These are phyloP conservation scores for Phenganax stokvisi DNA, from an alignment of 92 coral and sea anemone species.

Conservation along the genomic window DNA sequence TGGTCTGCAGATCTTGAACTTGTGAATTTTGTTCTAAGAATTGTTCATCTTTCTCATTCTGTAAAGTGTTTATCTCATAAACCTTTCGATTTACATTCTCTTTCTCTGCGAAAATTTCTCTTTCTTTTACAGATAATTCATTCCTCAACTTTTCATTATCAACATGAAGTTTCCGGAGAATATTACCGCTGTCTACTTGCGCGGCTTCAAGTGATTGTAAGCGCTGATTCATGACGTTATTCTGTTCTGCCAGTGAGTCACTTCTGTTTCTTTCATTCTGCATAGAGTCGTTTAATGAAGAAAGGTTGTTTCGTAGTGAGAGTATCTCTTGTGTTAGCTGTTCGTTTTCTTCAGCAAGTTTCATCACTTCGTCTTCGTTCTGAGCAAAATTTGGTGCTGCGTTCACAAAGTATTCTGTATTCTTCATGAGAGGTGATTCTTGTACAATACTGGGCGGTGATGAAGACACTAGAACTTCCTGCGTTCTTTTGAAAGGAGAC, in stretches of 20 bases:
- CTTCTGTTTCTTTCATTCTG: conserved; percentile 32
- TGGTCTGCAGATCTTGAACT: conserved; percentile 39
- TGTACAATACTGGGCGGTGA: conserved; percentile 35
- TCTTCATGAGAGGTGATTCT: conserved; percentile 21
- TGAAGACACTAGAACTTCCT: conserved; percentile 20
- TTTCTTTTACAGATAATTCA: conserved; percentile 13
- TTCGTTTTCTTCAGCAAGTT: neutral
- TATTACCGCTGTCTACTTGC: conserved; percentile 12
- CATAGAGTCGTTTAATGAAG: conserved; percentile 40
- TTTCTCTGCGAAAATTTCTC: conserved; percentile 5
- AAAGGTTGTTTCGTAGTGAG: conserved; percentile 23
- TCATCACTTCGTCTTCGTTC: neutral
- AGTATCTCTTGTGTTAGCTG: conserved; percentile 18
- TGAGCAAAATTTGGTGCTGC: neutral
- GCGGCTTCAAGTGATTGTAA: conserved; percentile 15
- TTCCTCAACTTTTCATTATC: conserved; percentile 33
- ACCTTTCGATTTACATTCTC: neutral
- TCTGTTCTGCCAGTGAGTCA: conserved; percentile 16
- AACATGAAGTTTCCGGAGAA: conserved; percentile 26
- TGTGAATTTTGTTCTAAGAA: conserved; percentile 40
- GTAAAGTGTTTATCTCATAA: conserved; percentile 44
- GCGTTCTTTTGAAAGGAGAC: conserved; percentile 13
- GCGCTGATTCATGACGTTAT: conserved; percentile 30
- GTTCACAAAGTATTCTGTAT: neutral
- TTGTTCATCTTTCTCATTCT: conserved; percentile 46